A percentile compares a stretch with the other conserved stretches of the same genome.
Evolutionary conservation across 2,797 vertebrate genomes (phyloP).

Genomic region (Sarcoramphus papa): DNA sequence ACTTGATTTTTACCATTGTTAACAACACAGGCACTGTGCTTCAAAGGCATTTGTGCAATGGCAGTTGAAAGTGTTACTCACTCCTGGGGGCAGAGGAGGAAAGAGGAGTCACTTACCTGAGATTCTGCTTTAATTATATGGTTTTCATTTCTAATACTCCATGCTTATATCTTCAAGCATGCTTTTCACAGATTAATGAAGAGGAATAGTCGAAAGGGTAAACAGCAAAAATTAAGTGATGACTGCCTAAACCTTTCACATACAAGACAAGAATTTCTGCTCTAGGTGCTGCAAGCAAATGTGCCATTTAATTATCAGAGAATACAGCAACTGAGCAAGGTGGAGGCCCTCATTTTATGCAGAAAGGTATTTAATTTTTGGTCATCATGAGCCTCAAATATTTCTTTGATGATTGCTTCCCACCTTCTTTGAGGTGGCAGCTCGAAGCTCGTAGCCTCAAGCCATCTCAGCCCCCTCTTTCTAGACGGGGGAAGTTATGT

Average conservation of each 20-base stretch:
- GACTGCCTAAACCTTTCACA: background rate
- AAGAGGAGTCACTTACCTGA: background rate
- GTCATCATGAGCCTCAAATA: background rate
- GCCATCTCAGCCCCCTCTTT: background rate
- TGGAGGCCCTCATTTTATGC: background rate
- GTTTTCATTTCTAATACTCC: background rate
- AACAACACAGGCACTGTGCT: background rate
- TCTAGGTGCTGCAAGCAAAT: background rate
- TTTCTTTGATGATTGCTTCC: background rate
- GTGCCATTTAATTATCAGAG: background rate
- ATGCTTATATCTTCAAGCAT: background rate
- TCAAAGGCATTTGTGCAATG: background rate
- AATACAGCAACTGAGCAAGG: background rate
- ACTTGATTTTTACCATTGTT: background rate
- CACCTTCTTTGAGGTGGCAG: background rate
- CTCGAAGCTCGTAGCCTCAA: accelerated
- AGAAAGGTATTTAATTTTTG: background rate
- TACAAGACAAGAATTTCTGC: background rate
- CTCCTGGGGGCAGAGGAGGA: background rate
- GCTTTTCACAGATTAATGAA: background rate
- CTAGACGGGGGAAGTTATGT: background rate
- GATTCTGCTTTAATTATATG: background rate
- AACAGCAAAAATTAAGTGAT: background rate
- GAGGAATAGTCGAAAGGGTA: background rate
- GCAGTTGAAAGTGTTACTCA: background rate